Evolutionary conservation across 2,888 invertebrate genomes (phyloP).

Genomic region (Acanthosepion esculentum): DNA sequence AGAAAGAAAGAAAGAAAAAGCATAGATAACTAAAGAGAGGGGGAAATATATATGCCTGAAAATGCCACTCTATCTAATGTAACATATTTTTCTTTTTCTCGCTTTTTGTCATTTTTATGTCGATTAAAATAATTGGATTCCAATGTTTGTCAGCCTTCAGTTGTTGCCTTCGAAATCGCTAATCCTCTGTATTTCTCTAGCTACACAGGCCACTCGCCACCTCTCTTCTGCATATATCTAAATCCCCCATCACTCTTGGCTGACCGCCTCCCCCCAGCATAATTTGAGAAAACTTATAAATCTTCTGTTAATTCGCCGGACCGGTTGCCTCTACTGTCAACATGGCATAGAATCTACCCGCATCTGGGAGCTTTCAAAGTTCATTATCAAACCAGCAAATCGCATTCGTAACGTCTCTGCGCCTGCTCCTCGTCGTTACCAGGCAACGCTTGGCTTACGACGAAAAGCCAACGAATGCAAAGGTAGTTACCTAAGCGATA

Average conservation of each 20-base stretch:
- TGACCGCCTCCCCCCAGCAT: not conserved
- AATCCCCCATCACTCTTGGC: not conserved
- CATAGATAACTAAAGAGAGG: too few species aligned
- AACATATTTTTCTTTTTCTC: too few species aligned
- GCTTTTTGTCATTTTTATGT: too few species aligned
- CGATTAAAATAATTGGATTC: not conserved
- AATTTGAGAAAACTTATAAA: not conserved
- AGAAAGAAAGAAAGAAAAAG: too few species aligned
- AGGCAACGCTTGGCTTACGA: not conserved
- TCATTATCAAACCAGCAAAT: not conserved
- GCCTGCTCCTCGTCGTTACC: not conserved
- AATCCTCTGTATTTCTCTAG: not conserved
- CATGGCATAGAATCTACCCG: not conserved
- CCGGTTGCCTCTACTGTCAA: constrained; percentile 15
- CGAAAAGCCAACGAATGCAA: not conserved
- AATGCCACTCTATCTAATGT: too few species aligned
- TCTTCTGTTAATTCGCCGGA: not conserved
- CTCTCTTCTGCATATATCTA: not conserved
- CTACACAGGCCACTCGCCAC: not conserved
- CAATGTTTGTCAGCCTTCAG: not conserved
- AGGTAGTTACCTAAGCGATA: not conserved
- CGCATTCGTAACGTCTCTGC: not conserved
- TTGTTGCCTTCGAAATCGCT: not conserved
- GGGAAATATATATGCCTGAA: too few species aligned
- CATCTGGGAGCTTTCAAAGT: not conserved